Evolutionary conservation across 2,113 vertebrate species (phyloP).

Genomic region (Pipra filicauda): DNA sequence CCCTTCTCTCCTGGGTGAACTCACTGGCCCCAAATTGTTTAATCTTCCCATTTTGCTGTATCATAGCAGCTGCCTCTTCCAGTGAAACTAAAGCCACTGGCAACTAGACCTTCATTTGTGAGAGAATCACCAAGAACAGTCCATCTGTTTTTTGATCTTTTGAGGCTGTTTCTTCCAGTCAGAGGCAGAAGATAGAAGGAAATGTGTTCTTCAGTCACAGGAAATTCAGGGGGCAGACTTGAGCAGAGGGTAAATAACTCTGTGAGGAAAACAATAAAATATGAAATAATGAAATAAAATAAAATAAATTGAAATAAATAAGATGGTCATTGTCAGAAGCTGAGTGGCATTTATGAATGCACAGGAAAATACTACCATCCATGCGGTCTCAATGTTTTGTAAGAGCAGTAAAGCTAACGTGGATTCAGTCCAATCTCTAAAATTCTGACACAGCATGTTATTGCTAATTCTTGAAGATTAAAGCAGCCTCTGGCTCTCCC

Average conservation of each 20-base stretch:
- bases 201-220: neutral
- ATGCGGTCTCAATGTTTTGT: neutral
- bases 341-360: neutral
- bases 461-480: conserved; percentile 32
- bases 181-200: neutral
- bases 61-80: neutral
- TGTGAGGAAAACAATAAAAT: neutral
- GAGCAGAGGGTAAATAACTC: neutral
- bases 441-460: conserved; percentile 10
- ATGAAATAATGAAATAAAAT: neutral
- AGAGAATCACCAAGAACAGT: conserved; percentile 20
- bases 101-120: conserved; percentile 33
- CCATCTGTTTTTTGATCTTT: neutral
- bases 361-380: neutral
- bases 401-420: neutral
- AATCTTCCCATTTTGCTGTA: conserved; percentile 24
- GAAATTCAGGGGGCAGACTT: neutral
- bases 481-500: neutral
- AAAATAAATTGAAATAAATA: neutral
- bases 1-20: conserved; percentile 41
- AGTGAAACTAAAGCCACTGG: conserved; percentile 31
- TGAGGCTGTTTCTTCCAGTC: neutral
- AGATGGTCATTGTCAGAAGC: neutral
- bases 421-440: neutral
- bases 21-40: conserved; percentile 24